phyloP scores from a whole-genome alignment of 2,113 vertebrate species.

The Orcinus orca region DNA sequence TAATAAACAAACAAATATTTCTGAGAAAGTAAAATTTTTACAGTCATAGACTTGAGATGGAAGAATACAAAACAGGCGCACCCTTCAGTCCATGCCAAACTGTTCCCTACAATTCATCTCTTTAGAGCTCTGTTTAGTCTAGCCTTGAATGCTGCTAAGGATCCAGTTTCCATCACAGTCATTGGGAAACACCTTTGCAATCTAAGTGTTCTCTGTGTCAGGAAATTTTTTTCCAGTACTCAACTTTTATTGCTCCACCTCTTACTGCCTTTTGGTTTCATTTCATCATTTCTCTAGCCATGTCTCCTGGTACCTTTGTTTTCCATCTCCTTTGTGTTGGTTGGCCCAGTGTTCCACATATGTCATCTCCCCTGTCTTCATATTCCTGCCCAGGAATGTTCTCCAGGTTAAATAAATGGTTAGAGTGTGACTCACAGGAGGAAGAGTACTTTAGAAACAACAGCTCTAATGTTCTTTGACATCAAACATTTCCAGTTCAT shows the following conservation, averaged over 20 bases:
- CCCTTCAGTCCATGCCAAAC: background rate
- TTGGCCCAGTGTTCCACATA: background rate
- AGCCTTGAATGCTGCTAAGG: background rate
- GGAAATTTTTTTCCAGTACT: background rate
- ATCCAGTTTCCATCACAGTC: constrained; percentile 43
- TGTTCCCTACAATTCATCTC: constrained; percentile 37
- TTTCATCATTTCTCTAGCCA: background rate
- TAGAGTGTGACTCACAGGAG: background rate
- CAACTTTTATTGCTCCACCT: background rate
- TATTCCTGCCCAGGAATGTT: background rate
- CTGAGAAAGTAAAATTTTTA: constrained; percentile 41
- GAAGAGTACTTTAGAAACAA: background rate
- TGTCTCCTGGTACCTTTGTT: background rate
- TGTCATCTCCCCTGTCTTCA: background rate
- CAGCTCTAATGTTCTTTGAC: background rate
- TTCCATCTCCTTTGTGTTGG: background rate
- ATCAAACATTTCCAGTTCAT: background rate
- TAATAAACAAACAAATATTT: constrained; percentile 39
- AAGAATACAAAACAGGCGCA: constrained; percentile 45
- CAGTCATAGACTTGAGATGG: background rate
- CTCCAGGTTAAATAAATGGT: background rate
- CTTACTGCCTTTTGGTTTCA: background rate
- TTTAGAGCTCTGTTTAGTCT: constrained; percentile 61
- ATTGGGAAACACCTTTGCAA: constrained; percentile 43
- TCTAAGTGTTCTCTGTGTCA: background rate